These are phyloP conservation scores for Tiliqua scincoides DNA, from an alignment of 2,113 vertebrate species.

Conservation along the genomic window DNA sequence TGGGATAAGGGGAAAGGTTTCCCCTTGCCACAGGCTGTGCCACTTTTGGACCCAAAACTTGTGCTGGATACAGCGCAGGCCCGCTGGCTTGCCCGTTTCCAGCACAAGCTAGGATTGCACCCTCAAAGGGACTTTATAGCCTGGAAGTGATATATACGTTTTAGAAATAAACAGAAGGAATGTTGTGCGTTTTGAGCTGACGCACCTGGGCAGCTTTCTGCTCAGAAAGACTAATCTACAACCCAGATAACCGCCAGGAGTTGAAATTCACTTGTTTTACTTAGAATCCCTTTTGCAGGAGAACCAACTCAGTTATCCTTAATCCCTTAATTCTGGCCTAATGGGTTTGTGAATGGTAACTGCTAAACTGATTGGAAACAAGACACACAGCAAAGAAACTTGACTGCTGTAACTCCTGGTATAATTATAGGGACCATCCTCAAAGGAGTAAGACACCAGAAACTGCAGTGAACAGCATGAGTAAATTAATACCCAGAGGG, in stretches of 20 bases:
- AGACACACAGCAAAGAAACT: not conserved
- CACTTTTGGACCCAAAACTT: too few relatives aligned
- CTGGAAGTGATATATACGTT: not conserved
- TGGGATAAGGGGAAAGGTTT: too few relatives aligned
- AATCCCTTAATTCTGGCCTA: not conserved
- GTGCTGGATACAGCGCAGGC: too few relatives aligned
- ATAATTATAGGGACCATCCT: constrained; percentile 50
- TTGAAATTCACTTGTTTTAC: not conserved
- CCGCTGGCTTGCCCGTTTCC: too few relatives aligned
- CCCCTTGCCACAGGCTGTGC: too few relatives aligned
- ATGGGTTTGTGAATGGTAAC: not conserved
- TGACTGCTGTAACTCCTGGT: constrained; percentile 7
- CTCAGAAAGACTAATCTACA: not conserved
- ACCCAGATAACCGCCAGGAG: not conserved
- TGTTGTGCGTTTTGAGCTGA: too few relatives aligned
- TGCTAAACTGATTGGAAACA: not conserved
- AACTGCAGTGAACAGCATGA: constrained; percentile 49
- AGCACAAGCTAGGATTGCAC: too few relatives aligned
- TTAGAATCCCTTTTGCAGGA: not conserved
- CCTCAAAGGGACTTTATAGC: not conserved
- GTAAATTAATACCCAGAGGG: constrained; percentile 70
- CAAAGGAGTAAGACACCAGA: constrained; percentile 40
- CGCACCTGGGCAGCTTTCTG: not conserved
- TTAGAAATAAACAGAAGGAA: not conserved
- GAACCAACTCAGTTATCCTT: not conserved